Conservation (phyloP, 2,113 vertebrate genomes). For the Pan troglodytes region DNA sequence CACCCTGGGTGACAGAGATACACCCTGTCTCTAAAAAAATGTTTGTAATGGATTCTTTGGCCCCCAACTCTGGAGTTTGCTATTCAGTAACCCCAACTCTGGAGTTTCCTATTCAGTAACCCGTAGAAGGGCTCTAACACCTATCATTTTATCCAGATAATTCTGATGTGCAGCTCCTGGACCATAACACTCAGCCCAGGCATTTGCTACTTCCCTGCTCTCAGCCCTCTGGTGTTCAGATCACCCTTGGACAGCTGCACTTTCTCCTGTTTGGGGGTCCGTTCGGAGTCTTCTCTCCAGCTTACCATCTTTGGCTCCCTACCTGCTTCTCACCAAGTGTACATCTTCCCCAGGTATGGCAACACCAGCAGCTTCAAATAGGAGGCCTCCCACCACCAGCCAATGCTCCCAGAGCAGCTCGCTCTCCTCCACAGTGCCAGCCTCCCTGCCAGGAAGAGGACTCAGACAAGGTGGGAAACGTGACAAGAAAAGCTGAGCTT, state of each 20-base stretch:
- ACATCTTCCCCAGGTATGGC: not conserved
- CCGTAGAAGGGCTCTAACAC: not conserved
- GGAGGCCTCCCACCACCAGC: not conserved
- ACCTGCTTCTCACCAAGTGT: not conserved
- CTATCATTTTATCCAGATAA: not conserved
- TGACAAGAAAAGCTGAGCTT: not conserved
- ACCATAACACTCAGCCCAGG: not conserved
- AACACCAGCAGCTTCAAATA: not conserved
- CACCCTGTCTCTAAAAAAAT: too few relatives aligned
- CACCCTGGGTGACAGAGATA: too few relatives aligned
- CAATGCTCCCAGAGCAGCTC: not conserved
- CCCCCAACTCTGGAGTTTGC: not conserved
- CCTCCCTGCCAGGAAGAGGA: not conserved
- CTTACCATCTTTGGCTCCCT: not conserved
- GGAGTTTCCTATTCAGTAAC: not conserved
- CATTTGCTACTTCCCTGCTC: not conserved
- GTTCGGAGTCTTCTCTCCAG: not conserved
- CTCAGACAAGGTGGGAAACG: accelerated
- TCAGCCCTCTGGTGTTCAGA: not conserved
- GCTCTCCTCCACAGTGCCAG: accelerated
- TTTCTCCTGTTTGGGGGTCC: not conserved
- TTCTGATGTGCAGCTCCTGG: not conserved
- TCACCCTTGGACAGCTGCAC: too few relatives aligned
- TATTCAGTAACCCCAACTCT: not conserved
- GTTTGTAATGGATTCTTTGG: not conserved